Evolutionary conservation across 2,888 invertebrate genomes (phyloP).

Genomic region (Rotaria macrura): DNA sequence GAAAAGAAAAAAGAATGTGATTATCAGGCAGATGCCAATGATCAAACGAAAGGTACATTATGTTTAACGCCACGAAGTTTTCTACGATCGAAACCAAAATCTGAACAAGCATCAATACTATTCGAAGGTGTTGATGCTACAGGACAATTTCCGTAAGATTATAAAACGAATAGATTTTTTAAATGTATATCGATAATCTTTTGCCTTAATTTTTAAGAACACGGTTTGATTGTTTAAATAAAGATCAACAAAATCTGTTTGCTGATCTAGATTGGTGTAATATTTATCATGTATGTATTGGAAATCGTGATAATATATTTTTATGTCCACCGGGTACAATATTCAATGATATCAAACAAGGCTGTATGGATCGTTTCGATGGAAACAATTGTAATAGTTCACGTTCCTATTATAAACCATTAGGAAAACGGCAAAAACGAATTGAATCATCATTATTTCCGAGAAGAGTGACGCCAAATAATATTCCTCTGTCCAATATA

Average conservation of each 20-base stretch:
- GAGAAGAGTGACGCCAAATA: neutral
- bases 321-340: conserved; percentile 34
- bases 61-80: conserved; percentile 28
- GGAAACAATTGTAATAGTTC: conserved; percentile 22
- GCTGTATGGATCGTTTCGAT: conserved; percentile 30
- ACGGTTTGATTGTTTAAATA: conserved; percentile 28
- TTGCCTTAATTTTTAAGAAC: neutral
- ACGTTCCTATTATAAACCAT: conserved; percentile 29
- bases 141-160: conserved; percentile 29
- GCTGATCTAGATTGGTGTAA: conserved; percentile 33
- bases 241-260: conserved; percentile 25
- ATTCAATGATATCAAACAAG: conserved; percentile 30
- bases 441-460: neutral
- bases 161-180: neutral
- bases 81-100: conserved; percentile 29
- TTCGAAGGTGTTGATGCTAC: conserved; percentile 32
- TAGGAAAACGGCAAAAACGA: neutral
- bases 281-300: conserved; percentile 34
- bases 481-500: neutral
- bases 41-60: conserved; percentile 13
- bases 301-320: conserved; percentile 33
- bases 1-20: conserved; percentile 32
- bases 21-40: conserved; percentile 21
- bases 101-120: conserved; percentile 29
- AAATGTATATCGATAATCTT: too few relatives aligned